These are phyloP conservation scores for Stenodera caucasica DNA, from an alignment of 2,888 invertebrate species.

Conservation along the genomic window DNA sequence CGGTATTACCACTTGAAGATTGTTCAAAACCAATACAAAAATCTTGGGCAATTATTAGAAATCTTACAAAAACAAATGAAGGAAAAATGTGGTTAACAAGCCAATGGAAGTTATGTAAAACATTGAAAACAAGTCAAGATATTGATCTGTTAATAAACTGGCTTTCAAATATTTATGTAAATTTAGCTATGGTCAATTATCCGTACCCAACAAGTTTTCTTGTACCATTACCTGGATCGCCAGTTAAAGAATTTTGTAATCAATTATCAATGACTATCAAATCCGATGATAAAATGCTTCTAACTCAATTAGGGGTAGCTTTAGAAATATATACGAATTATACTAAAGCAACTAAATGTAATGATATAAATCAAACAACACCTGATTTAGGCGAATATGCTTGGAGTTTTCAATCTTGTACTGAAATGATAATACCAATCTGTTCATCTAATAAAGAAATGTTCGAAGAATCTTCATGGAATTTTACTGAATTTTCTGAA, in stretches of 20 bases:
- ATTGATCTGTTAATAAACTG: constrained; percentile 66
- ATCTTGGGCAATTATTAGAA: constrained; percentile 77
- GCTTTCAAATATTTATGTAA: constrained; percentile 71
- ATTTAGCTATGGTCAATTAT: constrained; percentile 94
- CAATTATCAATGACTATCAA: constrained; percentile 51
- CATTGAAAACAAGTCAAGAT: constrained; percentile 63
- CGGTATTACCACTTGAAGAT: constrained; percentile 50
- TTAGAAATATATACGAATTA: constrained; percentile 80
- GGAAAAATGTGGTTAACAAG: constrained; percentile 71
- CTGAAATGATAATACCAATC: constrained; percentile 97
- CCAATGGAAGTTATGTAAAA: constrained; percentile 76
- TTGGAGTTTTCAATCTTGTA: constrained; percentile 88
- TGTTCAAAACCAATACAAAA: constrained; percentile 74
- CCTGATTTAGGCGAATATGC: constrained; percentile 67
- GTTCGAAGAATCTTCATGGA: constrained; percentile 79
- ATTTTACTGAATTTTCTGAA: constrained; percentile 66
- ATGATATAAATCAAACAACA: constrained; percentile 63
- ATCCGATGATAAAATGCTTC: constrained; percentile 55
- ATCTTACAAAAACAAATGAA: constrained; percentile 60
- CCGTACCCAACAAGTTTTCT: constrained; percentile 87
- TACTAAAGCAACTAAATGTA: constrained; percentile 71
- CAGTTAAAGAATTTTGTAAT: constrained; percentile 69
- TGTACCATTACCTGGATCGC: constrained; percentile 79
- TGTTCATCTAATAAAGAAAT: constrained; percentile 76
- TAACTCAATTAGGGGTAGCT: constrained; percentile 68